Conservation (phyloP, 2,797 vertebrate genomes). For the Anas flavirostris region DNA sequence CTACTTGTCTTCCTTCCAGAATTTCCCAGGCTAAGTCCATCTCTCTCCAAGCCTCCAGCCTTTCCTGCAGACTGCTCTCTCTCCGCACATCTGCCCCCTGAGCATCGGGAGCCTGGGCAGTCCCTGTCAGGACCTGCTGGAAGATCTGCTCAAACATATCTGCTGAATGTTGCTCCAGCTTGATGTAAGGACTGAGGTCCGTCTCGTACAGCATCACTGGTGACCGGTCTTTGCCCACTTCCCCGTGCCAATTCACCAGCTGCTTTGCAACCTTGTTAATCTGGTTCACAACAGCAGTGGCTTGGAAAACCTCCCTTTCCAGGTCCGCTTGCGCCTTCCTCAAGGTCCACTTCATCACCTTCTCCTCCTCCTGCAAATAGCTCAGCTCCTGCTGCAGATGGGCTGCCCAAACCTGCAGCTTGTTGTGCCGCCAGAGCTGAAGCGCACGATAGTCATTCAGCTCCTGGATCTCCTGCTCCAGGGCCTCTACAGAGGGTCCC, state of each 20-base stretch:
- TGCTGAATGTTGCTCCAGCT: constrained; percentile 10
- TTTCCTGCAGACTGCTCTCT: not conserved
- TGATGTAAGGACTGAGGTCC: constrained; percentile 15
- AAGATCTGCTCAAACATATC: not conserved
- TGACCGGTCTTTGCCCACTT: not conserved
- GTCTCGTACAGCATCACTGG: not conserved
- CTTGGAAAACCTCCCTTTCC: not conserved
- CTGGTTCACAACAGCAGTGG: not conserved
- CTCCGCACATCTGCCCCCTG: not conserved
- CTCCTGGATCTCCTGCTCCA: constrained; percentile 37
- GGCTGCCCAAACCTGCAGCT: not conserved
- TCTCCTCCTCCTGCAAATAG: not conserved
- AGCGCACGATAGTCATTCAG: not conserved
- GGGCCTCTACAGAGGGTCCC: not conserved
- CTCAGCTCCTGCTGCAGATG: not conserved
- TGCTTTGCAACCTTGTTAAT: not conserved
- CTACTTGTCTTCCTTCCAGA: not conserved
- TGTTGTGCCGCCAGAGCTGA: not conserved
- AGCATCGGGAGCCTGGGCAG: not conserved
- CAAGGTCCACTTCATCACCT: not conserved
- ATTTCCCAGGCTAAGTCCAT: not conserved
- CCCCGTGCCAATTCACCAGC: not conserved
- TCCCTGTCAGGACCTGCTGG: not conserved
- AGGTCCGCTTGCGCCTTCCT: not conserved
- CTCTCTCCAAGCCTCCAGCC: not conserved